Base-by-base conservation (phyloP, 2,113 vertebrate species). In the Campylomormyrus tamandua region DNA sequence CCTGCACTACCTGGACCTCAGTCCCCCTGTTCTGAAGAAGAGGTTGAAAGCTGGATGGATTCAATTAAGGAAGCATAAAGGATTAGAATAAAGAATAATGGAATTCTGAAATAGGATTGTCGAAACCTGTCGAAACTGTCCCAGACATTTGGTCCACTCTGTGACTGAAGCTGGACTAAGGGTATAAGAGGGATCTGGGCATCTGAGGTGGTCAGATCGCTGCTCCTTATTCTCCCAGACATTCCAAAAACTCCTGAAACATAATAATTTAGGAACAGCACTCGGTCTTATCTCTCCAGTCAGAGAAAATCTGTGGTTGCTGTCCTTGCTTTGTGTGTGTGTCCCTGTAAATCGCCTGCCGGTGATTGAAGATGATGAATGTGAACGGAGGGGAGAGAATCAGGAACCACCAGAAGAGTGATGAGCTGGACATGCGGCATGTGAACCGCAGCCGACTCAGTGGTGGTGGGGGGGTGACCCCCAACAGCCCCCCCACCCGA, bases 391-490 rank as follows among this genome's bases (percentile, higher is more conserved):
- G 91, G 11, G 91, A 92, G 92, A 95, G 94, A 95, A 94, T 94
- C 93, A 91, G 92, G 94, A 90, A 92, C 92, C 95, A 94, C 93
- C 93, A 95, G 93, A 96, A 96, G 94, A 96, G 94, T 93, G 96
- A 95, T 94, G 94, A 94, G 94, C 91, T 92, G 93, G 93, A 92
- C 91, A 93, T 91, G 92, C 90, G 91, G 94, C 94, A 92, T 91
- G 92, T 95, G 96, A 96, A 95, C 94, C 94, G 92, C 92, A 93
- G 91, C 95, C 94, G 95, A 94, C 94, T 95, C 92, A 93, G 93
- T 93, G 92, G 96, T 94, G 96, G 96, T 96, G 95, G 95, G 91
- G 90, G 94, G 94, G 94, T 94, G 95, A 95, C 95, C 96, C 95
- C 94, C 94, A 94, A 95, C 95, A 95, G 94, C 91, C 90, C 91